Evolutionary conservation across 2,888 invertebrate species (phyloP).

Genomic region (Eupithecia exiguata): DNA sequence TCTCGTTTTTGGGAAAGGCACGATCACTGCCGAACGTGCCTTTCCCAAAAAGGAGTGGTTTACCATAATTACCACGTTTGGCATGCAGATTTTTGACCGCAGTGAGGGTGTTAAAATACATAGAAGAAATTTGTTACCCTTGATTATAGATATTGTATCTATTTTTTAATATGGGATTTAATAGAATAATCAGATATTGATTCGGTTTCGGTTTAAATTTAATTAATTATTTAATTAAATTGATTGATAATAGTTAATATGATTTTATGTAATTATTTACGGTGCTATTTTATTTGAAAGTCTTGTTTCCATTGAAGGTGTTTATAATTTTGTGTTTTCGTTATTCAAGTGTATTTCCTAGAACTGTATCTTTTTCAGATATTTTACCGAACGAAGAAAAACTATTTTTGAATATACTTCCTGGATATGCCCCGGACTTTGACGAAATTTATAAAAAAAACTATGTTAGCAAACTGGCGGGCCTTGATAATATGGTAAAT

Average conservation of each 20-base stretch:
- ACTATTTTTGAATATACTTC: slow-evolving; percentile 56
- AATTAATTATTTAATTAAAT: no score
- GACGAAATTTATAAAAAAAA: not conserved
- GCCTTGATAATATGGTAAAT: slow-evolving; percentile 23
- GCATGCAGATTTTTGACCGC: not conserved
- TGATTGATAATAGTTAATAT: no score
- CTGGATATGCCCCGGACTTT: slow-evolving; percentile 34
- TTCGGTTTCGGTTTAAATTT: no score
- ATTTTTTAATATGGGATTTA: not conserved
- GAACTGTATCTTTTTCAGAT: slow-evolving; percentile 17
- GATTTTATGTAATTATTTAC: not conserved
- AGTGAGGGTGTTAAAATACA: not conserved
- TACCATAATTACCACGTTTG: not conserved
- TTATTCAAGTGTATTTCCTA: not conserved
- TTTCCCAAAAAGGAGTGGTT: not conserved
- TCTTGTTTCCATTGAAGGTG: not conserved
- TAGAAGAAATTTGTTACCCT: not conserved
- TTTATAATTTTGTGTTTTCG: not conserved
- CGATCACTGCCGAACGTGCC: not conserved
- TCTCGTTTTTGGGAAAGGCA: no score
- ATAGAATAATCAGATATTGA: not conserved
- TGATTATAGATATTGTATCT: not conserved
- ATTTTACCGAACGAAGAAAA: slow-evolving; percentile 48
- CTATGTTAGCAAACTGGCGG: slow-evolving; percentile 12
- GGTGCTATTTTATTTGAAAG: no score